Percentiles rank a stretch among this genome's conserved stretches.
phyloP scores from a whole-genome alignment of 2,797 vertebrate species.

The Ambastaia sidthimunki region DNA sequence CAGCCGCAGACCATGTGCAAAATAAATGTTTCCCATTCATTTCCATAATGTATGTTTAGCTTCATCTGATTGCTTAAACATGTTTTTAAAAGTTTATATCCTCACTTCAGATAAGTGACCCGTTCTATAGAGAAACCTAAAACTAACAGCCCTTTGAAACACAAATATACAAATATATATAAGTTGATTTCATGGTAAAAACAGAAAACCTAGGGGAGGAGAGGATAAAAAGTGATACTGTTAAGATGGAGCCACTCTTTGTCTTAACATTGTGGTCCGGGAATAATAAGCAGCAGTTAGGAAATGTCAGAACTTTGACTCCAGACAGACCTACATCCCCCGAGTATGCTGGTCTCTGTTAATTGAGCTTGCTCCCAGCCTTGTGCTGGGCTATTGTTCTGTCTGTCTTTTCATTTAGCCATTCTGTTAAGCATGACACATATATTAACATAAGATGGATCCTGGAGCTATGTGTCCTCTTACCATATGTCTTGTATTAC shows the following conservation, averaged over 20 bases:
- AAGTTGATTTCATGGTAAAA: conserved; percentile 49
- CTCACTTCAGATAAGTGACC: conserved; percentile 21
- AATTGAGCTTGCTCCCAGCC: conserved; percentile 71
- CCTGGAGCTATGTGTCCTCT: conserved; percentile 80
- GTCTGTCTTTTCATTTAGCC: conserved; percentile 77
- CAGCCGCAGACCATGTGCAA: conserved; percentile 21
- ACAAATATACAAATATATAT: conserved; percentile 48
- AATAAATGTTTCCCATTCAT: conserved; percentile 30
- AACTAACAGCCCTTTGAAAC: conserved; percentile 33
- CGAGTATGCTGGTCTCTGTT: conserved; percentile 63
- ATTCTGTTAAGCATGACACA: conserved; percentile 82
- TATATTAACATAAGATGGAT: conserved; percentile 81
- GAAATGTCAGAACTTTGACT: conserved; percentile 65
- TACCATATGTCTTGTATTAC: conserved; percentile 76
- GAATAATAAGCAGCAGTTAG: conserved; percentile 58
- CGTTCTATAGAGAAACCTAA: conserved; percentile 30
- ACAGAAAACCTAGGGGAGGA: conserved; percentile 41
- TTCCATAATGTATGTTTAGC: conserved; percentile 15
- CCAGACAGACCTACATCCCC: conserved; percentile 60
- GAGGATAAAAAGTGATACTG: conserved; percentile 29
- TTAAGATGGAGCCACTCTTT: conserved; percentile 2
- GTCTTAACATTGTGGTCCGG: conserved; percentile 50
- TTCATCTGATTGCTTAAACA: conserved; percentile 39
- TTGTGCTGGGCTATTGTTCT: conserved; percentile 74
- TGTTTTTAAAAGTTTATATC: conserved; percentile 31